A percentile compares a stretch with the other conserved stretches of the same genome.
Conservation (phyloP, 2,888 invertebrate genomes). For the Cancer borealis region DNA sequence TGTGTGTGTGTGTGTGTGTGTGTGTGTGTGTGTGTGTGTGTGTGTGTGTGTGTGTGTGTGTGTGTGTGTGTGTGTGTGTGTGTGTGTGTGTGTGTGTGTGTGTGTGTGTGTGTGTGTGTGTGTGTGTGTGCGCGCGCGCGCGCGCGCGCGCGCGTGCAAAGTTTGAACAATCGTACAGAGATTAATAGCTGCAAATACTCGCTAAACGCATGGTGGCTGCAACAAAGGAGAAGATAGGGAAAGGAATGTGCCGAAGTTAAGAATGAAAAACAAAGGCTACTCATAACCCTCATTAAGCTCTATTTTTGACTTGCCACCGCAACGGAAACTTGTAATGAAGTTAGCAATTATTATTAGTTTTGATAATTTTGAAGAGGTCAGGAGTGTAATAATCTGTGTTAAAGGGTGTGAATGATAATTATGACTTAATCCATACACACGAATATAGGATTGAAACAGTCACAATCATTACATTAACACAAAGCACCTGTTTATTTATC, state of each 20-base stretch:
- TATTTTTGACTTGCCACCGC: not conserved
- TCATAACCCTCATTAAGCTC: not conserved
- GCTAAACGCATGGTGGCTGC: not conserved
- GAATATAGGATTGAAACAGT: no score
- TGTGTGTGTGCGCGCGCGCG: not conserved
- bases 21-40: not conserved
- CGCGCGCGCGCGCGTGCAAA: not conserved
- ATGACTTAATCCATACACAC: not conserved
- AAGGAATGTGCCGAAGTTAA: not conserved
- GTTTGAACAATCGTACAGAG: constrained; percentile 1
- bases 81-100: not conserved
- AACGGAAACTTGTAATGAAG: not conserved
- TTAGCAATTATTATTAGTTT: not conserved
- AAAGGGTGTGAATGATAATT: not conserved
- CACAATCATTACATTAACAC: no score
- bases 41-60: not conserved
- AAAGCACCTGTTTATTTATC: no score
- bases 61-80: not conserved
- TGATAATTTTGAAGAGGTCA: no score
- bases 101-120: not conserved
- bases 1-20: not conserved
- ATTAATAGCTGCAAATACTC: constrained; percentile 9
- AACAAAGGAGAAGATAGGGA: not conserved
- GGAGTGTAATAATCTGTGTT: not conserved
- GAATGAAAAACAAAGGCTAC: not conserved